These are phyloP conservation scores for Phocides pigmalion DNA, from an alignment of 1,140 invertebrate genomes.

Conservation along the genomic window DNA sequence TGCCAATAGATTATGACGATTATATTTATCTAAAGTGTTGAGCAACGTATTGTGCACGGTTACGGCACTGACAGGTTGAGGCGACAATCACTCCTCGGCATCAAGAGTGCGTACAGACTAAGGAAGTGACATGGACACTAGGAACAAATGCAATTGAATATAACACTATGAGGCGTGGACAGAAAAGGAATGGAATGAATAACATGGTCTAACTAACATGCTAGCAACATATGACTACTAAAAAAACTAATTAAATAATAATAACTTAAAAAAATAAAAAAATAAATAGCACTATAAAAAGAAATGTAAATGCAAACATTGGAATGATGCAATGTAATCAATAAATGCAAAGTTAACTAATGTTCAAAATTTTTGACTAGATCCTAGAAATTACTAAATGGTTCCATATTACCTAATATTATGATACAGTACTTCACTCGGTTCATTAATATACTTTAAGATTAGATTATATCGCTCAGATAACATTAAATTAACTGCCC, in stretches of 20 bases:
- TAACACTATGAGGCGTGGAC: conserved; percentile 39
- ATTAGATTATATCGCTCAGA: not conserved
- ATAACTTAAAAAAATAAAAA: conserved; percentile 15
- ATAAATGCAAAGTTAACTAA: conserved; percentile 27
- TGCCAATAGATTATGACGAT: conserved; percentile 43
- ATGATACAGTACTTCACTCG: not conserved
- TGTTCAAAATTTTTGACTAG: conserved; percentile 3
- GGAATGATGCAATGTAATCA: conserved; percentile 42
- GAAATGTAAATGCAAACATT: conserved; percentile 46
- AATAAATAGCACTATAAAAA: not conserved
- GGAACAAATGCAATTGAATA: conserved; percentile 60
- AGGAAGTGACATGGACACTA: conserved; percentile 71
- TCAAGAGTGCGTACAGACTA: conserved; percentile 74
- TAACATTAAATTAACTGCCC: not conserved
- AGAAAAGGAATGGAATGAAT: conserved; percentile 41
- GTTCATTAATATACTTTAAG: not conserved
- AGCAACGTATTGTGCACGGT: conserved; percentile 48
- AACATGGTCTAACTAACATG: conserved; percentile 50
- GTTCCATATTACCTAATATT: conserved; percentile 48
- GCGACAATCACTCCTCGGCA: conserved; percentile 79
- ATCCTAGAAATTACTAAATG: conserved; percentile 52
- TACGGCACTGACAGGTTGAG: conserved; percentile 55
- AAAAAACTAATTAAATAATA: conserved; percentile 5
- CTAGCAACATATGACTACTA: conserved; percentile 31
- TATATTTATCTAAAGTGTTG: conserved; percentile 24